Evolutionary conservation across 2,888 invertebrate species (phyloP), one percentile per base, ranked within the genome.

Genomic region (Oxycera nigricornis): DNA sequence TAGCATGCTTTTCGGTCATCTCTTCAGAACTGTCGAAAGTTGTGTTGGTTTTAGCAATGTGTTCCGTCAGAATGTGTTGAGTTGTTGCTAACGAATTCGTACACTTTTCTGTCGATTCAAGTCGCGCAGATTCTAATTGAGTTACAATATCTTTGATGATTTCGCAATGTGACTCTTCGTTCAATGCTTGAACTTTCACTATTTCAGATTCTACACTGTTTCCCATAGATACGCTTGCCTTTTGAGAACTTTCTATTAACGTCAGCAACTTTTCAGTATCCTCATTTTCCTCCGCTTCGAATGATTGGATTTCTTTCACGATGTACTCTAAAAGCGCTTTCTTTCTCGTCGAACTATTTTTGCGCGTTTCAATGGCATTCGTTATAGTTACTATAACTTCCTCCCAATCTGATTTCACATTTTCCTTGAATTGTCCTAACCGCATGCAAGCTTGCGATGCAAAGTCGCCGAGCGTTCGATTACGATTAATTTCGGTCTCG

Each of bases 271-370:
- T 79, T 11, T 84, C 81, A 0, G 77, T 77, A 0, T 81, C 82
- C 0, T 81, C 81, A 39, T 83, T 11, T 22, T 70, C 52, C 20
- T 70, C 31, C 31, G 52, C 52, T n/a, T 87, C 81, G 2, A 86
- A 78, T 72, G 85, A 82, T 62, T 87, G 84, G 74, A 88, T 78
- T 6, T 82, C 83, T 0, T 78, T 81, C 68, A 88, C 84, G 79
- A 78, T 78, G 35, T 79, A 77, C 6, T 78, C 77, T 20, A 81
- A 62, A 20, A 79, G 57, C 2, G 75, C 31, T 24, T 77, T 79
- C 39, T 82, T 81, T 55, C 81, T 80, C 7, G 76, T 74, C 1
- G 81, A 79, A 26, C 82, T 6, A 0, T 78, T 73, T 80, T 82
- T 68, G 77, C 78, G 24, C 73, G 79, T 28, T 78, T 76, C 50